Evolutionary conservation across 2,797 vertebrate species (phyloP), one percentile per base, ranked within the genome.

Genomic region (Catostomus latipinnis): DNA sequence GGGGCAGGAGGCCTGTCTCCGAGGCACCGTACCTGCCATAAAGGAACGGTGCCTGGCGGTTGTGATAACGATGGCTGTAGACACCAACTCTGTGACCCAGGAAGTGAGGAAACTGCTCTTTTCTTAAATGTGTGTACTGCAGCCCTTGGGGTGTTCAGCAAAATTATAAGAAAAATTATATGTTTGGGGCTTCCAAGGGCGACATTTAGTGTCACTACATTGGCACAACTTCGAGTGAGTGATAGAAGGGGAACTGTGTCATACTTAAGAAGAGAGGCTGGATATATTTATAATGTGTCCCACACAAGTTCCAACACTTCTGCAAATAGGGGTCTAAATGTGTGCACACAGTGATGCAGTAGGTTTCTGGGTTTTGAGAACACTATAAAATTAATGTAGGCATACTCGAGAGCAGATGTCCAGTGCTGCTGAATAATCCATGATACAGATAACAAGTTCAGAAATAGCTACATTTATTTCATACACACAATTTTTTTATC

Each of bases 341-440:
- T 45, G 34, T 63, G 22, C 18, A 45, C 34, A 63, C 56, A 54
- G 53, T 70, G 13, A 10, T 78, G 10, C 74, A 50, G 49, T 60
- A 70, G 80, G 67, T 81, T 82, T 82, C 63, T 81, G 45, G 75
- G 72, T 82, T 76, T 80, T 71, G 11, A 53, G 74, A 52, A 71
- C 65, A 74, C 53, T 54, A 46, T 57, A 74, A 34, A 34, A 76
- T 76, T 82, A 83, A 81, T 22, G 48, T 60, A 62, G 18, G 14
- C 66, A 71, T 70, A 71, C 78, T 70, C 60, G 18, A 43, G 66
- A 80, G 71, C 82, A 72, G 78, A 76, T 70, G 78, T 61, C 78
- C 67, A 70, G 57, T 50, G 60, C 34, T 46, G 16, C 58, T 82
- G 52, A 84, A 87, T 87, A 81, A 85, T 87, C 81, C 56, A 85